Conservation (phyloP, 2,113 vertebrate species). For the Corythaeola cristata region DNA sequence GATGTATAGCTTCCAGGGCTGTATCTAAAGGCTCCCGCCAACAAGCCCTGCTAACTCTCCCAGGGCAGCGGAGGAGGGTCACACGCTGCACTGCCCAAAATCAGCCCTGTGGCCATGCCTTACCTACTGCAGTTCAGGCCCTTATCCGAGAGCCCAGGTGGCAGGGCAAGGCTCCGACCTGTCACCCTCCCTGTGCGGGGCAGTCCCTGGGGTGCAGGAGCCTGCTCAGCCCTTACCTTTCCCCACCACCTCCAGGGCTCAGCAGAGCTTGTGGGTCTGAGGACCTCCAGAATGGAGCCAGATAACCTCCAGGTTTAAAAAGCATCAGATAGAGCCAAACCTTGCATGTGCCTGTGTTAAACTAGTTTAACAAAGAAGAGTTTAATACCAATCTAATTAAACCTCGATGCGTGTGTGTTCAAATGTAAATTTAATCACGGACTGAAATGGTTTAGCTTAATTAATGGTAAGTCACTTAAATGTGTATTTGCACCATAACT, state of each 20-base stretch:
- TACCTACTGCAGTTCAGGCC: background rate
- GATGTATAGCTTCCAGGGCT: background rate
- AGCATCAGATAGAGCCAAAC: background rate
- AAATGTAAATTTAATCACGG: background rate
- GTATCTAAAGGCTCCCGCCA: background rate
- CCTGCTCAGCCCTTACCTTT: background rate
- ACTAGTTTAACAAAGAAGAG: background rate
- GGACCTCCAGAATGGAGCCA: background rate
- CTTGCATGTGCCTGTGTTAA: background rate
- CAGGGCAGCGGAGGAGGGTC: background rate
- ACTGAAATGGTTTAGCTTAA: background rate
- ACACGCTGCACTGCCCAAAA: accelerated
- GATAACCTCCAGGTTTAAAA: background rate
- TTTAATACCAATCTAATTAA: background rate
- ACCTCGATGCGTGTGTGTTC: background rate
- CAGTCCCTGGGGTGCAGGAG: background rate
- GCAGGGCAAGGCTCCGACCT: accelerated
- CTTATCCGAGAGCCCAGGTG: accelerated
- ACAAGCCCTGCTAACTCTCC: background rate
- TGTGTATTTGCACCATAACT: background rate
- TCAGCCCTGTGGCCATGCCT: accelerated
- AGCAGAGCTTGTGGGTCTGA: background rate
- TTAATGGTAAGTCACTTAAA: background rate
- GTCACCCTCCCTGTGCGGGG: background rate
- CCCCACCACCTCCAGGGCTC: background rate